Percentiles rank a stretch among this genome's conserved stretches.
Conservation (phyloP, 2,113 vertebrate genomes). For the Oreochromis spilurus region DNA sequence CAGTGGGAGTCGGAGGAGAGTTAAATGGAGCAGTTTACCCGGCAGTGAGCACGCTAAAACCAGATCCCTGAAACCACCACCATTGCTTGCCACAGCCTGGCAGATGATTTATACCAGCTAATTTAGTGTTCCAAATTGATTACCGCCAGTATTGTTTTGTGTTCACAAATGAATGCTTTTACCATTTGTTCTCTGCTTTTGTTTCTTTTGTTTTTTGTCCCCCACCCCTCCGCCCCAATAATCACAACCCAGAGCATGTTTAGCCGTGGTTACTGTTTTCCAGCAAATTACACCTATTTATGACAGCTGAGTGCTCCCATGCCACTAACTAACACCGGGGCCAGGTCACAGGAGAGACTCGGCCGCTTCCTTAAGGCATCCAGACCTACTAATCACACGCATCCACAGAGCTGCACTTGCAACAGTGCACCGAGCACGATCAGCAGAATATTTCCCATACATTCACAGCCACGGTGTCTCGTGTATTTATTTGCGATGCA, state of each 20-base stretch:
- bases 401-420: not conserved
- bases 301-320: constrained; percentile 37
- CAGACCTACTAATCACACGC: not conserved
- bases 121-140: constrained; percentile 49
- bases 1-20: constrained; percentile 73
- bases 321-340: constrained; percentile 11
- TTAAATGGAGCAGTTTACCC: constrained; percentile 80
- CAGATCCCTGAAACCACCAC: constrained; percentile 53
- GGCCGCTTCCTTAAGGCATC: not conserved
- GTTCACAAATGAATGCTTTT: constrained; percentile 20
- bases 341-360: constrained; percentile 9
- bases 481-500: constrained; percentile 1
- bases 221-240: not conserved
- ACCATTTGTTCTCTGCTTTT: not conserved
- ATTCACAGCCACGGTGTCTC: not conserved
- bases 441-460: not conserved
- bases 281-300: constrained; percentile 45
- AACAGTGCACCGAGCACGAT: not conserved
- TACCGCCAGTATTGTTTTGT: constrained; percentile 25
- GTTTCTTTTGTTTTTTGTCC: not conserved
- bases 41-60: constrained; percentile 60
- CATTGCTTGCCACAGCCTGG: constrained; percentile 32
- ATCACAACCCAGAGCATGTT: not conserved
- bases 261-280: constrained; percentile 24
- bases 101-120: constrained; percentile 56